Conservation (phyloP, 2,888 invertebrate genomes). For the Cinara cedri region DNA sequence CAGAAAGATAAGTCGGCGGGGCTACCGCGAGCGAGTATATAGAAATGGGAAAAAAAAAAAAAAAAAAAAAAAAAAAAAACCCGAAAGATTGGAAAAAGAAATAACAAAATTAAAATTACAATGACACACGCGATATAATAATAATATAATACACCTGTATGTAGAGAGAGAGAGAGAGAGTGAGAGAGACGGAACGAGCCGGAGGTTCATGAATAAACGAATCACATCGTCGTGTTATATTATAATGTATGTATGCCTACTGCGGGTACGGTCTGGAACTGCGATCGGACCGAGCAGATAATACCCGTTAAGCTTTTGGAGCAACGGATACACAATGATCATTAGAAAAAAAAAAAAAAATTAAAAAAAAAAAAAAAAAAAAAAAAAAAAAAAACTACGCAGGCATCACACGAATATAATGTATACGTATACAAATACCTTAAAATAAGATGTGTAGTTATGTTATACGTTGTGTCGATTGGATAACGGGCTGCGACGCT, state of each 20-base stretch:
- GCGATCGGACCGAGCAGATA: slow-evolving; percentile 49
- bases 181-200: slow-evolving; percentile 55
- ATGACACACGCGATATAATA: slow-evolving; percentile 34
- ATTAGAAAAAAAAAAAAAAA: slow-evolving; percentile 30
- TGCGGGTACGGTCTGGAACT: background rate
- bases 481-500: slow-evolving; percentile 3
- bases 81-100: slow-evolving; percentile 35
- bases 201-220: slow-evolving; percentile 56
- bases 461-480: no score
- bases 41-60: slow-evolving; percentile 18
- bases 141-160: no score
- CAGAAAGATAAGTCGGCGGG: slow-evolving; percentile 53
- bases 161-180: no score
- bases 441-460: slow-evolving; percentile 42
- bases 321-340: slow-evolving; percentile 41
- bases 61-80: slow-evolving; percentile 29
- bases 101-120: slow-evolving; percentile 57
- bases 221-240: slow-evolving; percentile 29
- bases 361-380: background rate
- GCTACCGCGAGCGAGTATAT: slow-evolving; percentile 37
- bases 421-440: background rate
- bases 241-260: background rate
- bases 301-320: slow-evolving; percentile 53
- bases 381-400: background rate
- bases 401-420: no score